phyloP scores from a whole-genome alignment of 2,797 vertebrate genomes.

The Capromys pilorides region DNA sequence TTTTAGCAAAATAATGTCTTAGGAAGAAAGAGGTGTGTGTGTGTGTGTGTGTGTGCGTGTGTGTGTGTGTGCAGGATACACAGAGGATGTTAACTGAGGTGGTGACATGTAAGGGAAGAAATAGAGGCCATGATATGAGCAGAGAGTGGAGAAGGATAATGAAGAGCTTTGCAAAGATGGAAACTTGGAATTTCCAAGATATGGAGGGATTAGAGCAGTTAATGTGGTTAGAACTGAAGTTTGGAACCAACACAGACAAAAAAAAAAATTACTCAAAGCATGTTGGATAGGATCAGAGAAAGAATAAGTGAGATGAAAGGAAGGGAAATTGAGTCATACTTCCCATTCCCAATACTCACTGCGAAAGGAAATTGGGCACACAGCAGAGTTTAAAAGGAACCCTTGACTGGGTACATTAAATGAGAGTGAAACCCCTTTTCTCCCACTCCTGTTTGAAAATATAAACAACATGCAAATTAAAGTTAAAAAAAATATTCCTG shows the following conservation, averaged over 20 bases:
- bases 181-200: constrained; percentile 62
- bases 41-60: neutral
- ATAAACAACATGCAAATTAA: constrained; percentile 82
- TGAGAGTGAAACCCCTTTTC: constrained; percentile 60
- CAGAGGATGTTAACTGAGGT: constrained; percentile 1
- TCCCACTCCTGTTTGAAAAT: constrained; percentile 71
- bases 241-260: constrained; percentile 63
- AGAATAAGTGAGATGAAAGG: constrained; percentile 72
- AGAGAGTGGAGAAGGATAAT: neutral
- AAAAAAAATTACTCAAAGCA: constrained; percentile 41
- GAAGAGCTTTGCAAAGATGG: constrained; percentile 53
- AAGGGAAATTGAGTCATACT: constrained; percentile 73
- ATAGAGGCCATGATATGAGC: neutral
- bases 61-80: neutral
- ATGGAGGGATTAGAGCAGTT: constrained; percentile 29
- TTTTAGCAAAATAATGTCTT: constrained; percentile 60
- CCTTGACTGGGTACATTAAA: constrained; percentile 42
- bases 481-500: constrained; percentile 68
- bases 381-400: constrained; percentile 32
- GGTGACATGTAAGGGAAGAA: neutral
- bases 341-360: constrained; percentile 54
- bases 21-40: neutral
- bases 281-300: constrained; percentile 64
- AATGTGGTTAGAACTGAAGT: constrained; percentile 62
- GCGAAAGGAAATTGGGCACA: constrained; percentile 13